A percentile compares a stretch with the other conserved stretches of the same genome.
These are phyloP conservation scores for Anisognathus igniventris DNA, from an alignment of 2,797 vertebrate species.

Conservation along the genomic window DNA sequence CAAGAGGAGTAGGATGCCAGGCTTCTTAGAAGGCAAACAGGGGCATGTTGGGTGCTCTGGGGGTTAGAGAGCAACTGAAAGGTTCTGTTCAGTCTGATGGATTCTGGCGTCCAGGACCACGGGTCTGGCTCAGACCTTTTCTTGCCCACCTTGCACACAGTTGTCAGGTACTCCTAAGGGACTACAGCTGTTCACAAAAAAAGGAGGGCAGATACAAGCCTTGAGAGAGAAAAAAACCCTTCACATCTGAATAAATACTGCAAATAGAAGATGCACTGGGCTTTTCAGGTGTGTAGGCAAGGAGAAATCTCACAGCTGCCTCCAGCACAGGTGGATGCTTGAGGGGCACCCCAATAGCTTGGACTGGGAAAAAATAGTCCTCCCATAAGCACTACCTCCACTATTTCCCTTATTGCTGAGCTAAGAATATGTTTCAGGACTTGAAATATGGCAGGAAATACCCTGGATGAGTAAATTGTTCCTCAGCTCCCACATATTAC, in stretches of 20 bases:
- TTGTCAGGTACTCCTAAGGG: neutral
- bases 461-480: neutral
- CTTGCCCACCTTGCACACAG: neutral
- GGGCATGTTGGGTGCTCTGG: fast-evolving
- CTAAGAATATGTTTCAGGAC: neutral
- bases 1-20: neutral
- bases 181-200: neutral
- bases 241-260: neutral
- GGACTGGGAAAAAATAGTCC: neutral
- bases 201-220: neutral
- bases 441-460: neutral
- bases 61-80: neutral
- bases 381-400: neutral
- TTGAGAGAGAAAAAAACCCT: fast-evolving
- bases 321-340: neutral
- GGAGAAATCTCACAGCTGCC: neutral
- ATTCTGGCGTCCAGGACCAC: neutral
- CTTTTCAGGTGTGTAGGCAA: neutral
- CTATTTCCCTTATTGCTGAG: neutral
- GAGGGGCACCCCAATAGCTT: neutral
- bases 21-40: neutral
- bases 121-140: neutral
- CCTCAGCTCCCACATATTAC: neutral
- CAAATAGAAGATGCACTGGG: neutral
- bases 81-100: neutral